Evolutionary conservation across 2,113 vertebrate species (phyloP), one percentile per base, ranked within the genome.

Genomic region (Merops nubicus): DNA sequence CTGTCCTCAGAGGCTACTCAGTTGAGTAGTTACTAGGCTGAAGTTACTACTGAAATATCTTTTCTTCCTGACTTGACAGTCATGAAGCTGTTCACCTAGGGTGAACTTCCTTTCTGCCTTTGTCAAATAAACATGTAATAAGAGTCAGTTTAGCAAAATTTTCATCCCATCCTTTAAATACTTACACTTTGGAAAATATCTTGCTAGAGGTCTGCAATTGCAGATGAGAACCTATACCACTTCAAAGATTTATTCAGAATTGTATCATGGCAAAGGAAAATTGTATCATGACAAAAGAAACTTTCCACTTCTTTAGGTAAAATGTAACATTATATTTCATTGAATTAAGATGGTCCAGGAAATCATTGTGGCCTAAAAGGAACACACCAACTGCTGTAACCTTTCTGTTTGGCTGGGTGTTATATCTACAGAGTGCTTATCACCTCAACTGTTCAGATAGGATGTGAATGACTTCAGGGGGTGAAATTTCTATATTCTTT

Each of bases 211-310:
- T 75, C 25, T 33, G 2, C 5, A 65, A 77, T 56, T 84, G 15
- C 5, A 20, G 26, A 11, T 0, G 1, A 38, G 28, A 78, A 54
- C 4, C 2, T 33, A 5, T 20, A 40, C 2, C 8, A 11, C 5
- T 70, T 76, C 7, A 67, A 83, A 62, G 73, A 53, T 56, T 60
- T 72, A 60, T 59, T 76, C 38, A 64, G 21, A 47, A 20, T n/a
- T 8, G 47, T 21, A 73, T 25, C 5, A 36, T 43, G 48, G 40
- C 20, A 65, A 68, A 64, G 4, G 1, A 31, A 22, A 33, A n/a
- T n/a, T 38, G 43, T 15, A 12, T 40, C 5, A 36, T 43, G 48
- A 45, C 20, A 65, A 68, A 64, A 3, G 1, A 31, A 22, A 33
- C 4, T 26, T 42, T 63, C 5, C 21, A 45, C 10, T 19, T 53